Percentiles rank a stretch among this genome's conserved stretches.
Conservation (phyloP, 2,888 invertebrate genomes). For the Toxonevra muliebris region DNA sequence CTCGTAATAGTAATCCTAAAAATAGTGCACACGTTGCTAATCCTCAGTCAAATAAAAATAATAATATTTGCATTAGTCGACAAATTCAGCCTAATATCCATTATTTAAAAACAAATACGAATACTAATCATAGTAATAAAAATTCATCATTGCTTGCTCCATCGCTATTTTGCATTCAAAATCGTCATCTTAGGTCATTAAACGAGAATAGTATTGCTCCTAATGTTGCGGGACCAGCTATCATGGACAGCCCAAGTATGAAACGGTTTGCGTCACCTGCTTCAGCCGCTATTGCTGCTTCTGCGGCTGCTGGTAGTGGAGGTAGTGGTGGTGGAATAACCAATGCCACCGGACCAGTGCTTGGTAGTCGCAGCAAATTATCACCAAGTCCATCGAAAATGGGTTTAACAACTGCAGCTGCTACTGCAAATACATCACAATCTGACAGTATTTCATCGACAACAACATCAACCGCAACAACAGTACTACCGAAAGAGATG, state of each 20-base stretch:
- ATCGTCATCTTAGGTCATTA: conserved; percentile 54
- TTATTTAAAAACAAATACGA: conserved; percentile 28
- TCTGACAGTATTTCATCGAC: conserved; percentile 54
- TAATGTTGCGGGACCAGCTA: conserved; percentile 44
- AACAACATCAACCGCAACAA: conserved; percentile 65
- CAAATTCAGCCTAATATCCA: not conserved
- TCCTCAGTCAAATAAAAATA: conserved; percentile 13
- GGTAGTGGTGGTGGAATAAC: conserved; percentile 23
- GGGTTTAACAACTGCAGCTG: conserved; percentile 7
- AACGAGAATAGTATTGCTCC: conserved; percentile 51
- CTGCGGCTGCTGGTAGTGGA: conserved; percentile 29
- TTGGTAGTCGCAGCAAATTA: conserved; percentile 68
- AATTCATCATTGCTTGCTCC: conserved; percentile 64
- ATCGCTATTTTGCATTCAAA: conserved; percentile 54
- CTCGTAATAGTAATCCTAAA: not conserved
- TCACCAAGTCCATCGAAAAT: conserved; percentile 69
- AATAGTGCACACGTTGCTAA: conserved; percentile 8
- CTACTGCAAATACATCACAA: conserved; percentile 41
- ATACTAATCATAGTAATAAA: conserved; percentile 56
- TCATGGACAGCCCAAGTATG: conserved; percentile 43
- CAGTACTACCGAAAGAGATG: conserved; percentile 60
- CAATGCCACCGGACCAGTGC: conserved; percentile 64
- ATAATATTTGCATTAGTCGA: conserved; percentile 18
- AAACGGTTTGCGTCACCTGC: conserved; percentile 53
- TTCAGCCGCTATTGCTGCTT: conserved; percentile 39